These are phyloP conservation scores for Nephrotoma appendiculata DNA, from an alignment of 2,888 invertebrate species.

Conservation along the genomic window DNA sequence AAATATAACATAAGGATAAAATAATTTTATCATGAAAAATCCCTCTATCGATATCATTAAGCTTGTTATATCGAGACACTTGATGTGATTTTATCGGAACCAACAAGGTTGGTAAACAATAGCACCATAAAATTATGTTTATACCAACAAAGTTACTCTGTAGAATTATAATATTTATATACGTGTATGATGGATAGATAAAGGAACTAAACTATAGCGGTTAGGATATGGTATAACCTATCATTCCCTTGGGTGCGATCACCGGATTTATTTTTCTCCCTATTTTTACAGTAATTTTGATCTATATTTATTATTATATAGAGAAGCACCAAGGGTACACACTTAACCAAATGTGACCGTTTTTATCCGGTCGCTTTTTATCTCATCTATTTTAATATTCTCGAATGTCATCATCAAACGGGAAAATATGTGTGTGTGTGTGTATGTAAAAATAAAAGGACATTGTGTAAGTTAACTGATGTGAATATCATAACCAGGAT, in stretches of 20 bases:
- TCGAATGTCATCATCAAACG: background rate
- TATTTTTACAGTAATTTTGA: background rate
- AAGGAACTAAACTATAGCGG: background rate
- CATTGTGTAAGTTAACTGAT: background rate
- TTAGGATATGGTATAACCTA: background rate
- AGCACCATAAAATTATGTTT: background rate
- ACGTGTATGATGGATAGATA: background rate
- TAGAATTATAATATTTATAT: background rate
- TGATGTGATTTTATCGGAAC: background rate
- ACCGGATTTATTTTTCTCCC: background rate
- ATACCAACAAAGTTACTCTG: background rate
- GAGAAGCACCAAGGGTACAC: constrained; percentile 33
- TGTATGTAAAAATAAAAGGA: background rate
- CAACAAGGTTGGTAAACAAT: background rate
- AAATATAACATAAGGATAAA: background rate
- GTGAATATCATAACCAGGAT: background rate
- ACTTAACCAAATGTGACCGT: constrained; percentile 35
- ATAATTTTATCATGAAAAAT: background rate
- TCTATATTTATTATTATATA: constrained; percentile 23
- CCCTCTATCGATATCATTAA: too few relatives aligned
- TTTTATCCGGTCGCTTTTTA: constrained; percentile 9
- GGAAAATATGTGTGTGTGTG: background rate
- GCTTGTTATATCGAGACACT: background rate
- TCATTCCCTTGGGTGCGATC: background rate
- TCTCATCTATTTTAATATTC: background rate